A percentile compares a stretch with the other conserved stretches of the same genome.
These are phyloP conservation scores for Neoseiulus cucumeris DNA, from an alignment of 1,140 invertebrate genomes.

Conservation along the genomic window DNA sequence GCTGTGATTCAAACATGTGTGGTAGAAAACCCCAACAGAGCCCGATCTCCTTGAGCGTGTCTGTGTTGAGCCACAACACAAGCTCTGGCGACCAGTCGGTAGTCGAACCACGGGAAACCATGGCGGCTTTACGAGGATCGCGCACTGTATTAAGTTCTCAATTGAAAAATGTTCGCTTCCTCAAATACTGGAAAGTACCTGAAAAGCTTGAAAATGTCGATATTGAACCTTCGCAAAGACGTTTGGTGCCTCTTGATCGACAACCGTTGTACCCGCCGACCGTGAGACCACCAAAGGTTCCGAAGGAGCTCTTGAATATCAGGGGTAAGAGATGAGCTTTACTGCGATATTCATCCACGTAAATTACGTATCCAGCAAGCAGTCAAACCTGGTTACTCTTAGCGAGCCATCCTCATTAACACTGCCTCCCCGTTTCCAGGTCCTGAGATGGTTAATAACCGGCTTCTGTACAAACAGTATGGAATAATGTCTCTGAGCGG, in stretches of 20 bases:
- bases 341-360: too few relatives aligned
- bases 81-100: too few relatives aligned
- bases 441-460: constrained; percentile 62
- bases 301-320: not conserved
- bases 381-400: too few relatives aligned
- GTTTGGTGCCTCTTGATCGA: not conserved
- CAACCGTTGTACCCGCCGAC: not conserved
- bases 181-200: not conserved
- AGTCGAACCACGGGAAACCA: too few relatives aligned
- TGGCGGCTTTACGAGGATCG: not conserved
- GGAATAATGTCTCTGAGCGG: constrained; percentile 70
- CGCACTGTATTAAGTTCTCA: not conserved
- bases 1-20: too few relatives aligned
- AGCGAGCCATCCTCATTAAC: too few relatives aligned
- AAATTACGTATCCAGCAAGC: too few relatives aligned
- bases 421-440: constrained; percentile 41
- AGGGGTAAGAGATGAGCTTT: not conserved
- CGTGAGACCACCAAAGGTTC: not conserved
- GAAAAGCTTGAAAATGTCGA: not conserved
- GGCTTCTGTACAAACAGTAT: constrained; percentile 65
- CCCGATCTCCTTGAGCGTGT: too few relatives aligned
- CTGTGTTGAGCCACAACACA: too few relatives aligned
- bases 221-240: not conserved
- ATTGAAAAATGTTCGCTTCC: not conserved
- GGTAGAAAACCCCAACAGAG: too few relatives aligned